phyloP scores from a whole-genome alignment of 2,113 vertebrate genomes.

The Penelope pileata region DNA sequence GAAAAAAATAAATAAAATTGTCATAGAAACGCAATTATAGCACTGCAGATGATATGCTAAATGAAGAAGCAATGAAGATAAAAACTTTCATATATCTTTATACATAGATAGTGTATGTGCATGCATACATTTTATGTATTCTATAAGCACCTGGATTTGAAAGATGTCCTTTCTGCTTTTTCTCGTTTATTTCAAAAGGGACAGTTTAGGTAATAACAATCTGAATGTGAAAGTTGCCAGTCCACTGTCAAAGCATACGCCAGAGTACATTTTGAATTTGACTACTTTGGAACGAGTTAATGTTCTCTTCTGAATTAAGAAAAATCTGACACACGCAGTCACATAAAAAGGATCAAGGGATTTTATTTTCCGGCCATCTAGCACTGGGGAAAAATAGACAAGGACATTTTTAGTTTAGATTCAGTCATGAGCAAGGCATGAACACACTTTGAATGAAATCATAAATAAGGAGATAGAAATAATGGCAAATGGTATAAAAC shows the following conservation, averaged over 20 bases:
- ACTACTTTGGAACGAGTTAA: neutral
- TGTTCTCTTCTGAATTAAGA: neutral
- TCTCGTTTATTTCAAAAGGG: neutral
- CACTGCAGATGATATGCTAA: neutral
- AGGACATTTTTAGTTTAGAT: neutral
- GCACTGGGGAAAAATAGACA: neutral
- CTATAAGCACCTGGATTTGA: neutral
- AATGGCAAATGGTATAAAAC: neutral
- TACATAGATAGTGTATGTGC: accelerated
- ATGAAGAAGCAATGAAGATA: neutral
- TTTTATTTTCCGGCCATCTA: neutral
- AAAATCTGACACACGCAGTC: accelerated
- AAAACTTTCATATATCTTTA: neutral
- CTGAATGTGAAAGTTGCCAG: neutral
- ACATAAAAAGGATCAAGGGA: neutral
- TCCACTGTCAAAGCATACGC: neutral
- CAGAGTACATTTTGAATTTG: neutral
- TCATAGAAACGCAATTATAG: neutral
- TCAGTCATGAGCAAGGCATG: neutral
- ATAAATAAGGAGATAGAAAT: neutral
- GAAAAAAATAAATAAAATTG: neutral
- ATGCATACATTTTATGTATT: neutral
- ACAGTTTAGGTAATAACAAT: neutral
- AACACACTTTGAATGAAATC: neutral
- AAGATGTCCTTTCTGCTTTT: neutral